phyloP scores from a whole-genome alignment of 1,140 invertebrate genomes.

The Bombus turneri region DNA sequence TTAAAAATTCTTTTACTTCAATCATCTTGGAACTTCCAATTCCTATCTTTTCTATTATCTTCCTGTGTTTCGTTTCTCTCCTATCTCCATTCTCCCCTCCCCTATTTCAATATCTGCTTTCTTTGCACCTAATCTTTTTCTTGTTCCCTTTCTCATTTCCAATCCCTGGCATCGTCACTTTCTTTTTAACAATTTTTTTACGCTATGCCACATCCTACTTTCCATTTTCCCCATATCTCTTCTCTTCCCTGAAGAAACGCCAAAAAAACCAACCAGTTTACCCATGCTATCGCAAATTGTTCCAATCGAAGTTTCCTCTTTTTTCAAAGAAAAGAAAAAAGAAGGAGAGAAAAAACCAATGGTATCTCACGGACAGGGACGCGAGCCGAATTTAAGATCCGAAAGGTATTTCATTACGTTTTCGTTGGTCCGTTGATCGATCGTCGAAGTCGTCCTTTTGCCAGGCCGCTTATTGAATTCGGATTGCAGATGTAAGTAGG shows the following conservation, averaged over 20 bases:
- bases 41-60: not conserved
- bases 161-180: not conserved
- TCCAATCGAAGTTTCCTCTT: conserved; percentile 36
- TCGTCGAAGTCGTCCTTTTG: conserved; percentile 1
- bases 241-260: not conserved
- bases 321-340: not conserved
- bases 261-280: not conserved
- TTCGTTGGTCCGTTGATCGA: conserved; percentile 9
- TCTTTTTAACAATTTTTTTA: too few species aligned
- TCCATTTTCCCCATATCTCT: too few species aligned
- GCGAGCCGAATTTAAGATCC: conserved; percentile 12
- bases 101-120: not conserved
- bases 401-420: conserved; percentile 18
- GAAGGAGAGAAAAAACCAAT: not conserved
- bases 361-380: not conserved
- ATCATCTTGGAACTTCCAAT: not conserved
- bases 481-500: conserved; percentile 27
- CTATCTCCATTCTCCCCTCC: not conserved
- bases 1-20: too few species aligned
- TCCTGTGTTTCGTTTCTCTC: not conserved
- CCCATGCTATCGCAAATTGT: conserved; percentile 58
- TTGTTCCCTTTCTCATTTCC: conserved; percentile 39
- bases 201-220: too few species aligned
- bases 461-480: conserved; percentile 22
- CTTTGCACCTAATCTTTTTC: not conserved